Conservation (phyloP, 2,113 vertebrate species). For the Tetraodon nigroviridis region DNA sequence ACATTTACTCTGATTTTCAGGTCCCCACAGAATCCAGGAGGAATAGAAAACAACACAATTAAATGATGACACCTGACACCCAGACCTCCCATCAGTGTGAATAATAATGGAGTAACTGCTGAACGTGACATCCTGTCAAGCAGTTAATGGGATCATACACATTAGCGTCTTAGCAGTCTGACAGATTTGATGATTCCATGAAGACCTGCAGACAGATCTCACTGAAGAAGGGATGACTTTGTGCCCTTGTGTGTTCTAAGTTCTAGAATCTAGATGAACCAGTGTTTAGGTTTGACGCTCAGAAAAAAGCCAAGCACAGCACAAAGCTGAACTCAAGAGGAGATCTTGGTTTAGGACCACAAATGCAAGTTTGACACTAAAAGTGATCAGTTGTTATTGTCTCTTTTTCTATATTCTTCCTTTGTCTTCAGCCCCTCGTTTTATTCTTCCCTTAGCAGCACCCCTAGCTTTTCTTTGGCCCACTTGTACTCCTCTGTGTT, state of each 20-base stretch:
- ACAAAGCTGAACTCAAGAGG: no score
- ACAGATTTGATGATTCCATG: slow-evolving; percentile 49
- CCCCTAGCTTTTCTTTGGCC: no score
- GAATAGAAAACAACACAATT: slow-evolving; percentile 79
- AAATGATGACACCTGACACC: slow-evolving; percentile 82
- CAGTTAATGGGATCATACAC: slow-evolving; percentile 75
- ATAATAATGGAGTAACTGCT: slow-evolving; percentile 75
- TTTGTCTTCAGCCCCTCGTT: no score
- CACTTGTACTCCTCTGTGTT: no score
- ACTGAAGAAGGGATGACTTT: background rate
- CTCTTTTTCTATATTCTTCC: no score
- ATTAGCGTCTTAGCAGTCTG: slow-evolving; percentile 66
- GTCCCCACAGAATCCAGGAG: slow-evolving; percentile 69
- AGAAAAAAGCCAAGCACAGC: no score
- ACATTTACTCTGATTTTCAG: slow-evolving; percentile 56
- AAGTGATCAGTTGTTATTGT: no score
- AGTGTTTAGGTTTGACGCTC: no score
- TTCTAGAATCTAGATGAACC: background rate
- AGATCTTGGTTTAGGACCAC: no score
- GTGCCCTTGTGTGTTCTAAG: background rate
- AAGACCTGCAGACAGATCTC: slow-evolving; percentile 31
- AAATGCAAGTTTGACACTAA: no score
- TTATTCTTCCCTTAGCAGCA: no score
- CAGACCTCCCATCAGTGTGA: slow-evolving; percentile 74
- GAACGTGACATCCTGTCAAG: slow-evolving; percentile 74